Evolutionary conservation across 2,797 vertebrate genomes (phyloP).

Genomic region (Phoxinus dragarum): DNA sequence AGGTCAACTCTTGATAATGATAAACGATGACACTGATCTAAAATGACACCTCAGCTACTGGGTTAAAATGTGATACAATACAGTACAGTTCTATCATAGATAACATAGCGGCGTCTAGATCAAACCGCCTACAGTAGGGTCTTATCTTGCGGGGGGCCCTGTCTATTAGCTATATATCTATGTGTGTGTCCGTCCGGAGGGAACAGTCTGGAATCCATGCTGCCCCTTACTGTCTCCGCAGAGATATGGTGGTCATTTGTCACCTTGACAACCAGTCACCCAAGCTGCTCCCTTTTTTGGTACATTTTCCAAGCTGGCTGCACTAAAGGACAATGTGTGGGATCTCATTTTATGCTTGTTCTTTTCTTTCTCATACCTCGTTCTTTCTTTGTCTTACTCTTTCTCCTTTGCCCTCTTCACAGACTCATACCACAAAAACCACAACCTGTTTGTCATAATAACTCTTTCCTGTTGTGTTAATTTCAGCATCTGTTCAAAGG

Average conservation of each 20-base stretch:
- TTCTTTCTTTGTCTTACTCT: constrained; percentile 4
- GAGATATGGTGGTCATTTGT: constrained; percentile 78
- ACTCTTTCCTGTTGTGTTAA: constrained; percentile 55
- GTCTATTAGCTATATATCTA: constrained; percentile 56
- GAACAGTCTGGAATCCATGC: constrained; percentile 63
- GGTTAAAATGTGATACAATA: constrained; percentile 60
- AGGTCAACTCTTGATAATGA: constrained; percentile 77
- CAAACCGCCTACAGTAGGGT: constrained; percentile 57
- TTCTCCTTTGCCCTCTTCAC: neutral
- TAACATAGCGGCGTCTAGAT: constrained; percentile 67
- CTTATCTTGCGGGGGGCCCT: constrained; percentile 60
- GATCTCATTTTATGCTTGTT: constrained; percentile 41
- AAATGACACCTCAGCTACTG: constrained; percentile 60
- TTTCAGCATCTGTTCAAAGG: constrained; percentile 76
- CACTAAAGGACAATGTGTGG: constrained; percentile 79
- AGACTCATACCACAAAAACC: neutral
- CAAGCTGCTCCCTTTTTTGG: constrained; percentile 67
- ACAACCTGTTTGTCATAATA: constrained; percentile 18
- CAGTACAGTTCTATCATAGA: constrained; percentile 68
- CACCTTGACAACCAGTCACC: constrained; percentile 77
- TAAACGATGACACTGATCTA: constrained; percentile 70
- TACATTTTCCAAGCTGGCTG: constrained; percentile 58
- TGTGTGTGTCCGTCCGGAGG: constrained; percentile 54
- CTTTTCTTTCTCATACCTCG: neutral
- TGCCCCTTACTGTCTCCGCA: constrained; percentile 71